Base-by-base conservation (phyloP, 2,113 vertebrate genomes). In the Centrocercus urophasianus region DNA sequence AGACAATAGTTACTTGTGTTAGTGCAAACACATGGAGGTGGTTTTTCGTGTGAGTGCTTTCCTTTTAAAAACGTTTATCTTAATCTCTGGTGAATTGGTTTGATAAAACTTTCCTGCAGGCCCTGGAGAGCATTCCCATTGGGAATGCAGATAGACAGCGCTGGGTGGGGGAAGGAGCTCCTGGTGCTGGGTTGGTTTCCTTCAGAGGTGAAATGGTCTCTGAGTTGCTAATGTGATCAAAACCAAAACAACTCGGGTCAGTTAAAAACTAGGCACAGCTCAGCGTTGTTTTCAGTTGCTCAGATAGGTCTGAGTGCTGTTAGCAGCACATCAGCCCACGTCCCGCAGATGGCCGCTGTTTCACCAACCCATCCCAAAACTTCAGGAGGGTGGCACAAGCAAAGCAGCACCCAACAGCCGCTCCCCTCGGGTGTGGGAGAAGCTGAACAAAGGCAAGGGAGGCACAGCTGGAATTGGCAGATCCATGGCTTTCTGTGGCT, bases 31-130 rank as follows among this genome's bases (percentile, higher is more conserved):
- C 20, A 3, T 64, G 66, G 70, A 81, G 50, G 19, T 69, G 56
- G 30, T 89, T 71, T 87, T 89, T 73, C 38, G 64, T 38, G 45
- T 16, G 79, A 80, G 83, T 77, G 79, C 69, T 94, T 95, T 86
- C 67, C 82, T 94, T 91, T 88, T 50, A 63, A 83, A 91, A 40
- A 54, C 52, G 71, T 88, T 88, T 92, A 93, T 94, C 93, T 81
- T 90, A 66, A 71, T 65, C 72, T 81, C 70, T 52, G 61, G 20
- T 69, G 80, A 78, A 88, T 40, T 72, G 73, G 76, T 52, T 83
- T 95, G 95, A 86, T 93, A 96, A 93, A 90, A 27, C 65, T 71
- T 90, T 34, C 60, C 64, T 88, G 70, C 83, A 92, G 92, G 80
- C 76, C 4, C 28, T 34, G 11, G 40, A 54, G 32, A 0, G 1